Base-by-base conservation (phyloP, 2,113 vertebrate species). In the Copsychus sechellarum region DNA sequence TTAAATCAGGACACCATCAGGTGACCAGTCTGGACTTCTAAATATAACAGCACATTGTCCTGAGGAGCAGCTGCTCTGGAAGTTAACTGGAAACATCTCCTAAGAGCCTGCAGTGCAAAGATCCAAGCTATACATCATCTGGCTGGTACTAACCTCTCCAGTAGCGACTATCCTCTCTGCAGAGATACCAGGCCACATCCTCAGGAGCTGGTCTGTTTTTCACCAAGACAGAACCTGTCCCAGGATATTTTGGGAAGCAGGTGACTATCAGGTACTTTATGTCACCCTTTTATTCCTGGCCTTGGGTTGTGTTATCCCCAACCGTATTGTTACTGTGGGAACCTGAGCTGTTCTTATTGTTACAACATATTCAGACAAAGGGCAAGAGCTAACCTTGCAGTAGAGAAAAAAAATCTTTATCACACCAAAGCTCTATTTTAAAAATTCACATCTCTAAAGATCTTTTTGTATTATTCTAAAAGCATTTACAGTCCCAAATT, bases 1-100 rank as follows among this genome's bases (percentile, higher is more conserved):
- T 87, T 58, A 97, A 92, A 94, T 67, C 70, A 69, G 96, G 95
- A 88, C 96, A 87, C 90, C 38, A 65, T 92, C 96, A 95, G 90
- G 91, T 95, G 88, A 96, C 85, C 54, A 26, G 84, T 48, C 53
- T 58, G 92, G 72, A 71, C 93, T 91, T 92, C 93, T 95, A 96
- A 95, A 96, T 96, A 92, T 94, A 96, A 91, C 87, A 43, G 29
- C 70, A 43, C 69, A 77, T 77, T 95, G 88, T 96, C 93, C 92
- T 66, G 90, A 91, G 94, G 51, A 95, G 76, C 78, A 91, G 90
- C 64, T 94, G 94, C 88, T 97, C 76, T 90, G 61, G 77, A 97
- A 97, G 90, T 95, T 95, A 84, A 33, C 47, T 78, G 43, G 94
- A 53, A 95, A 84, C 90, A 85, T 88, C 62, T 48, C 53, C 54